Evolutionary conservation across 2,797 vertebrate genomes (phyloP), one percentile per base, ranked within the genome.

Genomic region (Sebastes matsubarae): DNA sequence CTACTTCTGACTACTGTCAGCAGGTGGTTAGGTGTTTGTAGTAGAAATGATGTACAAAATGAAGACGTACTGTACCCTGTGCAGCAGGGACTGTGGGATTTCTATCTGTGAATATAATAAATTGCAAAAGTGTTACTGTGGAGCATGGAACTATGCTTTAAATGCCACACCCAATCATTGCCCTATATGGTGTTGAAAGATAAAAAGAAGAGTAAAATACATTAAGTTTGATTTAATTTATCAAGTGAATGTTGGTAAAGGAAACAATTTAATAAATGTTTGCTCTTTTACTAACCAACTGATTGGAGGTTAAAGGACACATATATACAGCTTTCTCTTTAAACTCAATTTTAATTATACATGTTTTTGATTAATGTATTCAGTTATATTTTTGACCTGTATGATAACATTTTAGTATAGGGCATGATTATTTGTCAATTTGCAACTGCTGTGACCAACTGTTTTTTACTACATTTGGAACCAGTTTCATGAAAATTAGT

Each of bases 11-110:
- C 16, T 18, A 20, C 42, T 81, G 71, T 75, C 82, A 58, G 75
- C 61, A 72, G 80, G 80, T 79, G 61, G 64, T 84, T 77, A 36
- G 52, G 24, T 72, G 68, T 82, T 77, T 69, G 61, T 60, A 42
- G 68, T 36, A 60, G 52, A 61, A 58, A 36, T 60, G 2, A 52
- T 42, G 24, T 55, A 27, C 24, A 30, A 69, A 79, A 88, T 77
- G 22, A 83, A 86, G 46, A 74, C 2, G 1, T 58, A 27, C n/a
- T 20, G 13, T 10, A 59, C 38, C 11, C 36, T 67, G 13, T 57
- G 71, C 52, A 42, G 24, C 30, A 59, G 22, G 27, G 34, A 16
- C 18, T 42, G 27, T 66, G 57, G 50, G 12, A 25, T 75, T 60
- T 77, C 8, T n/a, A 12, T 60, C n/a, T 52, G 4, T 72, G 32